Evolutionary conservation across 2,113 vertebrate genomes (phyloP).

Genomic region (Macaca nemestrina): DNA sequence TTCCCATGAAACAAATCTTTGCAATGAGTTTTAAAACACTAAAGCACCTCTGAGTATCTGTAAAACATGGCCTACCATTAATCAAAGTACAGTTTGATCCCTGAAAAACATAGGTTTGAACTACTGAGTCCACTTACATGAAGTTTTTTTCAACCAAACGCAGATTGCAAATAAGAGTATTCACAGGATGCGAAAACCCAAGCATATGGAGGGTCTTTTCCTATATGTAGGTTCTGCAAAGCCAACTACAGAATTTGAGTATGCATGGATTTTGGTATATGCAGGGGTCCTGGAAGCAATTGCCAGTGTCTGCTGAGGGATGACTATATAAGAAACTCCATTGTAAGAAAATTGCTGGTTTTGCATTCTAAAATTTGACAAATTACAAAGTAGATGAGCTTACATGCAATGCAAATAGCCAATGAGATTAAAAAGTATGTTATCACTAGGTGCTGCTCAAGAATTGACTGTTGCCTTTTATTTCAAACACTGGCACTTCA

Average conservation of each 20-base stretch:
- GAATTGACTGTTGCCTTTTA: background rate
- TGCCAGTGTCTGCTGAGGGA: background rate
- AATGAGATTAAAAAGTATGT: background rate
- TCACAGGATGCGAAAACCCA: background rate
- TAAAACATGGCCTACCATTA: background rate
- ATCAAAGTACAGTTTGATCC: background rate
- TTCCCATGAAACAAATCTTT: background rate
- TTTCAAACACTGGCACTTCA: too few species aligned
- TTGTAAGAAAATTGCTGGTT: background rate
- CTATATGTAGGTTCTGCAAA: background rate
- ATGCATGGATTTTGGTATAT: background rate
- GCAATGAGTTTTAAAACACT: background rate
- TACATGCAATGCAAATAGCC: background rate
- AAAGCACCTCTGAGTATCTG: background rate
- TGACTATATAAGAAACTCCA: background rate
- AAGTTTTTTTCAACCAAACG: background rate
- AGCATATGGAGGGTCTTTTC: background rate
- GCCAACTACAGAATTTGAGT: background rate
- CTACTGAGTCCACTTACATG: background rate
- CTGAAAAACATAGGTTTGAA: background rate
- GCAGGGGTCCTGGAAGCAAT: background rate
- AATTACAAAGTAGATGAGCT: background rate
- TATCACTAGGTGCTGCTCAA: background rate
- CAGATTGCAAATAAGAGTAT: background rate
- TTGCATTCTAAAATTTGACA: background rate